These are phyloP conservation scores for Enteromius fasciolatus DNA, from an alignment of 2,797 vertebrate genomes.

Conservation along the genomic window DNA sequence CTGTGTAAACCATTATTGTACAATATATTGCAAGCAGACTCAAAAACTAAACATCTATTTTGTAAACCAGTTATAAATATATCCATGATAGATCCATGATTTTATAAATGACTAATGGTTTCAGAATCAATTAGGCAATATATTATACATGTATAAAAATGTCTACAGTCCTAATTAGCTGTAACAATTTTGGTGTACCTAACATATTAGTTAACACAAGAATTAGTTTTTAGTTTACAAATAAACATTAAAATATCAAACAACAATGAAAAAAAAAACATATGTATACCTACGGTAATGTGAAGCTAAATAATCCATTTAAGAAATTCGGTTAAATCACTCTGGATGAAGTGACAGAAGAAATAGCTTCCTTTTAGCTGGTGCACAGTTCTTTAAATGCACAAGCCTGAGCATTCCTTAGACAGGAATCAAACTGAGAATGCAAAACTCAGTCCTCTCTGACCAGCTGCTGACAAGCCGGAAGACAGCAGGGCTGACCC, in stretches of 20 bases:
- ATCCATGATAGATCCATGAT: background rate
- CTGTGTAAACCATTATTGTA: background rate
- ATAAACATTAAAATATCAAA: background rate
- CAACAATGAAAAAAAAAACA: constrained; percentile 43
- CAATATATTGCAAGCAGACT: background rate
- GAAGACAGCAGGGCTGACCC: constrained; percentile 65
- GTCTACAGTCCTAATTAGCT: background rate
- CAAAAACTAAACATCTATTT: background rate
- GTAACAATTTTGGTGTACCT: background rate
- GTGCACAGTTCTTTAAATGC: constrained; percentile 17
- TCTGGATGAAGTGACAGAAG: constrained; percentile 45
- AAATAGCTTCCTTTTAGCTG: constrained; percentile 44
- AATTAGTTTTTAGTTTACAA: background rate
- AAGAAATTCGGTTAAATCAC: constrained; percentile 31
- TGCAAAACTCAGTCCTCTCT: constrained; percentile 66
- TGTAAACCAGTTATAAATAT: constrained; percentile 15
- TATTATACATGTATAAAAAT: background rate
- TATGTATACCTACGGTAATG: constrained; percentile 64
- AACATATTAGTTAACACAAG: background rate
- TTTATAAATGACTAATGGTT: background rate
- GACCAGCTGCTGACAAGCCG: constrained; percentile 74
- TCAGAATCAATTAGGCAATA: background rate
- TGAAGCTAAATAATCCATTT: constrained; percentile 64
- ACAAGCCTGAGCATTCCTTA: constrained; percentile 54
- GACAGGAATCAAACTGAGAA: constrained; percentile 63